Base-by-base conservation (phyloP, 2,888 invertebrate genomes). In the Autographa gamma region DNA sequence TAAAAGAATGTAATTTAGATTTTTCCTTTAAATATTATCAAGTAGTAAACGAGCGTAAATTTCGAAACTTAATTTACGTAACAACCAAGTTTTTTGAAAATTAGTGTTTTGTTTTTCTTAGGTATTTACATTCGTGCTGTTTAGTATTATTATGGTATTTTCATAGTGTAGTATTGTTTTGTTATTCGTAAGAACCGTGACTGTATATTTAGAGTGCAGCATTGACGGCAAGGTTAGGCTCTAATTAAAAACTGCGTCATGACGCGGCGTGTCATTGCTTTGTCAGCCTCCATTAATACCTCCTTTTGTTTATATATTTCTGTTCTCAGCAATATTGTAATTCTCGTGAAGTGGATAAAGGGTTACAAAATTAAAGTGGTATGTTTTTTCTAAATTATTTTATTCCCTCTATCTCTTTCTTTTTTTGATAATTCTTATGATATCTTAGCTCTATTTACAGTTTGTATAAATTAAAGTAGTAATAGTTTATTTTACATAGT, bases 401-500 rank as follows among this genome's bases (percentile, higher is more conserved):
- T 93, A 95, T 94, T 95, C 92, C 92, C 92, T 93, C 94, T 94
- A 93, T 95, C 93, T 93, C 92, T 91, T 94, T 92, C 91, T 93
- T 93, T 93, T 93, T 94, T 93, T 93, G 90, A 93, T 94, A 93
- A 90, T 91, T 86, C 93, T 95, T 94, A 93, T 82, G 84, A 92
- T 93, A 94, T 89, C 95, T 94, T 94, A 95, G 88, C 91, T 82
- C 89, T 95, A 95, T 95, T 93, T 95, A 95, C 95, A 95, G 91
- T 93, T 94, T 93, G 93, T 94, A 95, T 95, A 95, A 95, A 94
- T 95, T 94, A 95, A 92, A 90, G 90, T 93, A 93, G 90, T 92
- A 91, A 92, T 93, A 93, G 88, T 91, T 90, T 91, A 93, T 92
- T 92, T 92, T 93, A 95, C 90, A 92, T 88, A 91, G 91, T 92